Evolutionary conservation across 2,113 vertebrate species (phyloP).

Genomic region (Pampusana beccarii): DNA sequence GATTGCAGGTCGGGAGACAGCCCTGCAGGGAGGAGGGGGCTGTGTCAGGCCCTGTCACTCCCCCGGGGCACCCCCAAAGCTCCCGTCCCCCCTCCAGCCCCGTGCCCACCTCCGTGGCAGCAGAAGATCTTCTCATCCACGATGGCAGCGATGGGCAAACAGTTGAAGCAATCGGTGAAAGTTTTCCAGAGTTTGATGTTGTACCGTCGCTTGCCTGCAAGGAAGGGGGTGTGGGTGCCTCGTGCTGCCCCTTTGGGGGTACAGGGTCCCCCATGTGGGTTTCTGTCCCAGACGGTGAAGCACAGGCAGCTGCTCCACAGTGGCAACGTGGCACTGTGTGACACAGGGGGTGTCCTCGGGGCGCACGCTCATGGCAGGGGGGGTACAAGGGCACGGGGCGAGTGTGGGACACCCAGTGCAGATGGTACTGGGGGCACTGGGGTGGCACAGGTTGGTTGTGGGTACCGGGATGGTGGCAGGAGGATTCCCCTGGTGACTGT

Average conservation of each 20-base stretch:
- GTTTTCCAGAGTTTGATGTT: constrained; percentile 99
- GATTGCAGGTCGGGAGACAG: constrained; percentile 95
- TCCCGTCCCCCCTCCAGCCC: background rate
- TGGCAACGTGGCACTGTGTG: background rate
- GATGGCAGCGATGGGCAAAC: constrained; percentile 93
- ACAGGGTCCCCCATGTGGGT: background rate
- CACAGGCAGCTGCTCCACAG: background rate
- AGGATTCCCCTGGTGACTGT: no score
- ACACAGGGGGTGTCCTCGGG: no score
- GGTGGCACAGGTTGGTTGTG: background rate
- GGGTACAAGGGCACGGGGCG: fast-evolving
- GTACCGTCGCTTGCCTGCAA: constrained; percentile 92
- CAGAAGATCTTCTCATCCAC: constrained; percentile 99
- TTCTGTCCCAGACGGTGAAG: background rate
- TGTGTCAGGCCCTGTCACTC: fast-evolving
- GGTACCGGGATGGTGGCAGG: background rate
- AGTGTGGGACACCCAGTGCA: fast-evolving
- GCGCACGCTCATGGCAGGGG: no score
- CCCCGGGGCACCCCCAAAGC: no score
- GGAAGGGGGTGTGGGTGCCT: background rate
- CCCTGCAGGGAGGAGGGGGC: constrained; percentile 43
- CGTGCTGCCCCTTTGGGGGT: background rate
- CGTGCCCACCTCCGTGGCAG: constrained; percentile 89
- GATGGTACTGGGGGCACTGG: no score
- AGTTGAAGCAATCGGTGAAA: constrained; percentile 98